Percentiles rank a stretch among this genome's conserved stretches.
Evolutionary conservation across 1,140 invertebrate genomes (phyloP).

Genomic region (Notospermus geniculatus): DNA sequence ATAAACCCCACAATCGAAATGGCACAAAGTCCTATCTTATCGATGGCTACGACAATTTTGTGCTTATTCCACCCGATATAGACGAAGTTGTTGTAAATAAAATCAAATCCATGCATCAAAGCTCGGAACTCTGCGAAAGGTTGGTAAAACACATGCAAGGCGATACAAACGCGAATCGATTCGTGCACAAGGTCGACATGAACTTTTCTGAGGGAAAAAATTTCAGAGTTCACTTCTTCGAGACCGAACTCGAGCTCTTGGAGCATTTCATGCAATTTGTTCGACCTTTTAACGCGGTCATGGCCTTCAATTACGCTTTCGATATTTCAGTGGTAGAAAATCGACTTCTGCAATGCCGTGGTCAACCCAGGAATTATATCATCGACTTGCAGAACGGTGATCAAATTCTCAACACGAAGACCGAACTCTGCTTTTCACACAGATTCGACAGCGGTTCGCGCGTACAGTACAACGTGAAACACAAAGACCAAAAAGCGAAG

Average conservation of each 20-base stretch:
- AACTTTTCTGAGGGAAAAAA: background rate
- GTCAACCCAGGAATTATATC: background rate
- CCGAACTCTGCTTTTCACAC: constrained; percentile 7
- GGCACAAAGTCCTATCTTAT: background rate
- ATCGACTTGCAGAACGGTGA: constrained; percentile 8
- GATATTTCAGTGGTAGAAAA: constrained; percentile 8
- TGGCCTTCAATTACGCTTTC: constrained; percentile 5
- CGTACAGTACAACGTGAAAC: constrained; percentile 9
- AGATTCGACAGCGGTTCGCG: constrained; percentile 2
- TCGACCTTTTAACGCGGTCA: background rate
- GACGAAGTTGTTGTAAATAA: background rate
- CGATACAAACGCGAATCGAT: constrained; percentile 6
- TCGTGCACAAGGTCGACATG: constrained; percentile 6
- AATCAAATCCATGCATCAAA: constrained; percentile 8
- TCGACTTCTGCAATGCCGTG: background rate
- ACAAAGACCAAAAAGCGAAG: constrained; percentile 10
- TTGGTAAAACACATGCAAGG: constrained; percentile 10
- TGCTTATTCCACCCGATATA: background rate
- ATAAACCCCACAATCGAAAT: background rate
- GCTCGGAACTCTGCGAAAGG: background rate
- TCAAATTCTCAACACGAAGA: constrained; percentile 4
- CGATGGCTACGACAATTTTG: constrained; percentile 8
- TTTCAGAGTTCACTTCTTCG: constrained; percentile 10
- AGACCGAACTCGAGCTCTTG: constrained; percentile 4
- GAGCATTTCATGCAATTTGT: constrained; percentile 4